phyloP scores from a whole-genome alignment of 2,888 invertebrate genomes.

The Tubiluchus corallicola region DNA sequence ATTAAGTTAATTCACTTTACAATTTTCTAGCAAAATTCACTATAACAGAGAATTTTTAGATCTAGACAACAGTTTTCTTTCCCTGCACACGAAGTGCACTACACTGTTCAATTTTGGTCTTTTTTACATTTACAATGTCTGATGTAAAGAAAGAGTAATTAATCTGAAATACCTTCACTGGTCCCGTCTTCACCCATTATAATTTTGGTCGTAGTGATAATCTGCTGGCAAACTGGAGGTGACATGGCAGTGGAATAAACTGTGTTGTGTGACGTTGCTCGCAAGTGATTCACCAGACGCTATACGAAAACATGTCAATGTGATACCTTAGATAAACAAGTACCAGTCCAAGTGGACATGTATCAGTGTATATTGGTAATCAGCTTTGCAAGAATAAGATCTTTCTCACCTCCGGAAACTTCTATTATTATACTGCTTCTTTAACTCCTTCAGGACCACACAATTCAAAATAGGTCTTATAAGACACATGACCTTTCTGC shows the following conservation, averaged over 20 bases:
- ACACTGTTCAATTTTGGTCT: neutral
- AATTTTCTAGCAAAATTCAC: neutral
- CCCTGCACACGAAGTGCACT: neutral
- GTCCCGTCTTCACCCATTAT: constrained; percentile 67
- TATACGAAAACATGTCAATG: no score
- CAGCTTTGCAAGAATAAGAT: no score
- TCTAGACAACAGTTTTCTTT: no score
- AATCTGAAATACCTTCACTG: constrained; percentile 37
- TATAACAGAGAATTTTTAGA: neutral
- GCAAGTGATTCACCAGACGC: constrained; percentile 53
- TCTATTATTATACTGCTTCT: no score
- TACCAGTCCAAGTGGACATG: no score
- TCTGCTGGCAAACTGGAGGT: constrained; percentile 73
- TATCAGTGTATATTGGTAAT: no score
- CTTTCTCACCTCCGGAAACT: no score
- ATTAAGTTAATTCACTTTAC: no score
- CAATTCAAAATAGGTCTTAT: no score
- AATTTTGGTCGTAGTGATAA: constrained; percentile 65
- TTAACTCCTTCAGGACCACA: no score
- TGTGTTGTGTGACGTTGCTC: constrained; percentile 60
- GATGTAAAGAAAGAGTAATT: neutral
- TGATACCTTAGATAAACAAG: no score
- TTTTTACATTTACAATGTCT: neutral
- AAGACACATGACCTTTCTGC: no score
- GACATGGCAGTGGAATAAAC: constrained; percentile 68